Percentiles rank a stretch among this genome's conserved stretches.
Conservation (phyloP, 2,888 invertebrate species). For the Holacanthella duospinosa region DNA sequence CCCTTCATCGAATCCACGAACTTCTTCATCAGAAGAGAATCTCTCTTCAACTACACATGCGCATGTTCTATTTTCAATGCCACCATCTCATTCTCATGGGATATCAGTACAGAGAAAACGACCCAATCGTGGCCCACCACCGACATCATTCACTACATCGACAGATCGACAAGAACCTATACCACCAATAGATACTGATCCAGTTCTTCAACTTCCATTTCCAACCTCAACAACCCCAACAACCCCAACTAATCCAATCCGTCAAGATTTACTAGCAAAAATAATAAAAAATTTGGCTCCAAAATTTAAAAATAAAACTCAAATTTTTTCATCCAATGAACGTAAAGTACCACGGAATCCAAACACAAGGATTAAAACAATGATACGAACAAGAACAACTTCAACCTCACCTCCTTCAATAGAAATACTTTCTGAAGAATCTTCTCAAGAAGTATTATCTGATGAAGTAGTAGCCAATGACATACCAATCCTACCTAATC, state of each 20-base stretch:
- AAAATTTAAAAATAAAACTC: constrained; percentile 1
- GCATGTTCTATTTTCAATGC: background rate
- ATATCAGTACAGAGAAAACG: background rate
- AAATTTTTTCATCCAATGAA: background rate
- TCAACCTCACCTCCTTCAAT: background rate
- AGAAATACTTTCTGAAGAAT: no score
- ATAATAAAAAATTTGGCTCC: constrained; percentile 8
- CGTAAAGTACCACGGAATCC: background rate
- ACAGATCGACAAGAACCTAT: background rate
- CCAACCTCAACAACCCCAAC: background rate
- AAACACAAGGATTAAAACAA: background rate
- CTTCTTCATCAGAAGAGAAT: background rate
- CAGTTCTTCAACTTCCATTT: background rate
- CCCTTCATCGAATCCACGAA: background rate
- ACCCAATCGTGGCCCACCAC: background rate
- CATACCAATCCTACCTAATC: background rate
- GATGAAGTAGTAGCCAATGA: background rate
- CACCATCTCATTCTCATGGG: background rate
- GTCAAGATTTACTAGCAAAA: background rate
- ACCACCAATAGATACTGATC: no score
- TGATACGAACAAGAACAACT: background rate
- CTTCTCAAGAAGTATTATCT: no score
- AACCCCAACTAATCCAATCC: background rate
- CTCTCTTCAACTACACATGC: background rate
- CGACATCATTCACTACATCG: background rate